Conservation (phyloP, 2,113 vertebrate species). For the Corynorhinus townsendii region DNA sequence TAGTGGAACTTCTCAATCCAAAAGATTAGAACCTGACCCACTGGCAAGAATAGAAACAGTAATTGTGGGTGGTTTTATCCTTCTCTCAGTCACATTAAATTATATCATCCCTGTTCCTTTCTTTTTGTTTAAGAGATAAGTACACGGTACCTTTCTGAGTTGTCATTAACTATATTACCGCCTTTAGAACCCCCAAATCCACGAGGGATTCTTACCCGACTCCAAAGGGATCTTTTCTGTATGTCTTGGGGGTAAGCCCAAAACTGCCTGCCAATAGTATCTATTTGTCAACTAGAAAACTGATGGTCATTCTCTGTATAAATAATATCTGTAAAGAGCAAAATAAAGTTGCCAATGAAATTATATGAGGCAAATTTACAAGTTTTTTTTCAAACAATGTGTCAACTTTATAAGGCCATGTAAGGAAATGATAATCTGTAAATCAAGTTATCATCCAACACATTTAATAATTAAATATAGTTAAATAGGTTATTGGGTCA, state of each 20-base stretch:
- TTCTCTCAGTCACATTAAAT: neutral
- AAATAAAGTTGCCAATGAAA: slow-evolving; percentile 48
- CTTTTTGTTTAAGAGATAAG: neutral
- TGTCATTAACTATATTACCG: neutral
- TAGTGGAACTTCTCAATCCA: neutral
- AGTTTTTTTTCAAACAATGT: slow-evolving; percentile 18
- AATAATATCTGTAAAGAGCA: slow-evolving; percentile 44
- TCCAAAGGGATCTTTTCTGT: slow-evolving; percentile 2
- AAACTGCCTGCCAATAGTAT: neutral
- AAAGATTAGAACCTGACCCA: neutral
- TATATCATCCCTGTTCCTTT: neutral
- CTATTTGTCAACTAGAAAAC: slow-evolving; percentile 36
- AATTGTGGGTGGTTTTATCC: neutral
- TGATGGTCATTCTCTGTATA: slow-evolving; percentile 25
- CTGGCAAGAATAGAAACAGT: neutral
- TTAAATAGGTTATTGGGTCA: slow-evolving; percentile 66
- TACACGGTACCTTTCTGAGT: neutral
- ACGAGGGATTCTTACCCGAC: slow-evolving; percentile 6
- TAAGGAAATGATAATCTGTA: slow-evolving; percentile 60
- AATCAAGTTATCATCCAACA: slow-evolving; percentile 56
- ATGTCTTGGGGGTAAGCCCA: neutral
- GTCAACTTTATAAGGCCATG: slow-evolving; percentile 31
- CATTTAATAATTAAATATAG: slow-evolving; percentile 68
- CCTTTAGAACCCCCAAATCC: neutral
- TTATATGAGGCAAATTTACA: slow-evolving; percentile 46